Evolutionary conservation across 2,888 invertebrate species (phyloP).

Genomic region (Mythimna albipuncta): DNA sequence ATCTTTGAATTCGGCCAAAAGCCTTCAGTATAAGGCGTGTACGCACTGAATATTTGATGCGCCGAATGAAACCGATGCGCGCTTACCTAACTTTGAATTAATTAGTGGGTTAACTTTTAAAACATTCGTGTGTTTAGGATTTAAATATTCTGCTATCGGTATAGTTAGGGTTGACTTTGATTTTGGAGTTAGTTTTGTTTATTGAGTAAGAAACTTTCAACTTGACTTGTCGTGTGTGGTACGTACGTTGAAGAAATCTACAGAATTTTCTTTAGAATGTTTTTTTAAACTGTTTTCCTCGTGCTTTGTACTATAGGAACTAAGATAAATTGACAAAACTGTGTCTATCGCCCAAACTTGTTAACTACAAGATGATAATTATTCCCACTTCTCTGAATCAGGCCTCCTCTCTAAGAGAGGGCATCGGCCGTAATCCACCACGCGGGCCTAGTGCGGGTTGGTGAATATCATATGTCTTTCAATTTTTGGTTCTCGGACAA

Average conservation of each 20-base stretch:
- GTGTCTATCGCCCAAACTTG: conserved; percentile 8
- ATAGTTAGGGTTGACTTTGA: conserved; percentile 58
- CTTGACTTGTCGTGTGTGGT: not conserved
- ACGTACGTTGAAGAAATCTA: not conserved
- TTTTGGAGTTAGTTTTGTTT: conserved; percentile 37
- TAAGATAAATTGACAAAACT: not conserved
- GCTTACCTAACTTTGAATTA: conserved; percentile 77
- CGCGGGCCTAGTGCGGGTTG: no score
- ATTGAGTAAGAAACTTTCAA: conserved; percentile 31
- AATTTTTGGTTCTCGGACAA: no score
- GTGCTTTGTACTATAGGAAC: no score
- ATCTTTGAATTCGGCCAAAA: conserved; percentile 88
- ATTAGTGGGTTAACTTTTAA: conserved; percentile 69
- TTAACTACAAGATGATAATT: conserved; percentile 14
- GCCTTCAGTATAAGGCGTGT: conserved; percentile 83
- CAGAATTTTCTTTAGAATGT: no score
- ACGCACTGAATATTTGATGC: conserved; percentile 86
- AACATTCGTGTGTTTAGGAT: conserved; percentile 53
- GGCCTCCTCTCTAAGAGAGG: no score
- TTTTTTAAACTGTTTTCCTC: no score
- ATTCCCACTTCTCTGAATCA: no score
- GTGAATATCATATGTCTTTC: no score
- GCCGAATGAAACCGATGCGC: conserved; percentile 74
- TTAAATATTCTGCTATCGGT: conserved; percentile 55
- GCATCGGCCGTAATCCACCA: no score